Evolutionary conservation across 1,140 invertebrate genomes (phyloP), one percentile per base, ranked within the genome.

Genomic region (Tyrophagus putrescentiae): DNA sequence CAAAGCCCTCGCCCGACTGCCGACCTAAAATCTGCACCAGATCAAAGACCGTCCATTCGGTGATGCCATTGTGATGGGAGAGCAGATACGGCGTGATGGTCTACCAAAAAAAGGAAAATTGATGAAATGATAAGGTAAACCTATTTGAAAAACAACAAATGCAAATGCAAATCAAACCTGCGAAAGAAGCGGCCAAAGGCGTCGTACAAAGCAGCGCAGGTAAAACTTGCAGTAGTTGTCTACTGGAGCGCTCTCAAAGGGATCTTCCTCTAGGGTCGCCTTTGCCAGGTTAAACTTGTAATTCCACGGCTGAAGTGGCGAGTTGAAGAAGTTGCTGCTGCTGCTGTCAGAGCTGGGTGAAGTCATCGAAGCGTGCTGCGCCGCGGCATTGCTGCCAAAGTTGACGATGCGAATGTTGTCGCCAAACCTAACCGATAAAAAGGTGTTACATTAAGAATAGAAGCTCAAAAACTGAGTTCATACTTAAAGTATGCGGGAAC

Each of bases 141-240:
- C 9, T 56, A 21, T 7, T 5, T 56, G 29, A 45, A 56, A 25
- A 21, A 33, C 16, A 13, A 7, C 53, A 56, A 7, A 52, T 32
- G 6, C 23, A 28, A 50, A 28, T 60, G 9, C n/a, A 60, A 58
- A 3, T 32, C 41, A 18, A n/a, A 60, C 59, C 18, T 25, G 16
- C 23, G 34, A 41, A 16, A 60, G 6, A n/a, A 59, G 7, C 4
- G 59, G 59, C 59, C 59, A 60, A 11, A 60, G 4, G 11, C 59
- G 58, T 25, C 39, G 27, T 13, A 60, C 41, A 27, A 60, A 60
- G 7, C 23, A 34, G 3, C 16, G n/a, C 9, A 60, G 50, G 44
- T 60, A 60, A 27, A 60, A 60, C 29, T 54, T 50, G 3, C 25
- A 32, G 41, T 60, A 60, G 27, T 60, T 60, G 44, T 60, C 50